Percentiles rank a stretch among this genome's conserved stretches.
phyloP scores from a whole-genome alignment of 2,797 vertebrate genomes.

The Graptemys geographica region DNA sequence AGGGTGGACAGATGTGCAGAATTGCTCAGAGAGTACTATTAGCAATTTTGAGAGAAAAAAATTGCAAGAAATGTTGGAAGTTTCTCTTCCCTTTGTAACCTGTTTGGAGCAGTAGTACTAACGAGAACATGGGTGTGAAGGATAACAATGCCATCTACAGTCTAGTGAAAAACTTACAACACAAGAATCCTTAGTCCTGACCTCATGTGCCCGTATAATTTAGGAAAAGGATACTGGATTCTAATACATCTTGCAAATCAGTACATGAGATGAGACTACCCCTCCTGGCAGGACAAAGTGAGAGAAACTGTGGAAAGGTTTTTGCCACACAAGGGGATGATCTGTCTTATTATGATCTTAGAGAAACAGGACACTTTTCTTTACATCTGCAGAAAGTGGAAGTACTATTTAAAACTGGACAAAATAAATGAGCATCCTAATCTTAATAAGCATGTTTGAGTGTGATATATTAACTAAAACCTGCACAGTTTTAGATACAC shows the following conservation, averaged over 20 bases:
- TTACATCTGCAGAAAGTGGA: not conserved
- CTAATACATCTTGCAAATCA: not conserved
- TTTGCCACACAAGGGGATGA: not conserved
- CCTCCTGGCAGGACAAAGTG: not conserved
- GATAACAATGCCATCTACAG: not conserved
- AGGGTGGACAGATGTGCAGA: not conserved
- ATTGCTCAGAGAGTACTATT: not conserved
- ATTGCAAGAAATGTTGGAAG: not conserved
- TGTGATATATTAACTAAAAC: not conserved
- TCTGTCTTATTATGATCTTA: not conserved
- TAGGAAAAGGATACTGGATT: not conserved
- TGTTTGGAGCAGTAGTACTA: not conserved
- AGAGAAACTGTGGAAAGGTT: not conserved
- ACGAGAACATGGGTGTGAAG: not conserved
- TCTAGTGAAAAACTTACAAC: not conserved
- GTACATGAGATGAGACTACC: not conserved
- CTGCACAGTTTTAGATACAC: not conserved
- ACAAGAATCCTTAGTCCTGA: not conserved
- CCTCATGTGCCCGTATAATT: not conserved
- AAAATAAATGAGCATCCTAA: not conserved
- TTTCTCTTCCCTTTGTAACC: not conserved
- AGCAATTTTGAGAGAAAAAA: not conserved
- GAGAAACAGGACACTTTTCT: fast-evolving
- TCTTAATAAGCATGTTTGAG: not conserved
- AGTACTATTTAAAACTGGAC: not conserved